Percentiles rank a stretch among this genome's conserved stretches.
These are phyloP conservation scores for Lasioglossum oenotherae DNA, from an alignment of 2,888 invertebrate genomes.

Conservation along the genomic window DNA sequence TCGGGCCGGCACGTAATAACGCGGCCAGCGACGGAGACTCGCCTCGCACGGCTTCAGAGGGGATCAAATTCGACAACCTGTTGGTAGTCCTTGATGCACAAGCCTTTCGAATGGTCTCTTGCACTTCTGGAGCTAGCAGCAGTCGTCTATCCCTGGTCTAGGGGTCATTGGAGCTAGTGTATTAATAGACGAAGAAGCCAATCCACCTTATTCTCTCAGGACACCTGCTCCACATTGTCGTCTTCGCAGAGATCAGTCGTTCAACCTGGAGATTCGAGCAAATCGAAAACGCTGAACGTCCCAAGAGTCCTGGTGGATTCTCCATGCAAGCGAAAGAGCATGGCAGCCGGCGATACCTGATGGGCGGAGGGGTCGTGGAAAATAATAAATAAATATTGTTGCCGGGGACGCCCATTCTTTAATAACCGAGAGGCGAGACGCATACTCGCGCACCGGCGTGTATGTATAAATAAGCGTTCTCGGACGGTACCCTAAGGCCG, in stretches of 20 bases:
- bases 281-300: not conserved
- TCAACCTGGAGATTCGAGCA: not conserved
- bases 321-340: constrained; percentile 5
- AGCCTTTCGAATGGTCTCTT: not conserved
- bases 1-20: constrained; percentile 38
- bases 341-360: constrained; percentile 51
- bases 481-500: constrained; percentile 65
- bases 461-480: constrained; percentile 61
- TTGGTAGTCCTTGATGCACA: not conserved
- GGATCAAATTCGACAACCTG: not conserved
- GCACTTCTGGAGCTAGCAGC: not conserved
- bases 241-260: not conserved
- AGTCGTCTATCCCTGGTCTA: too few species aligned
- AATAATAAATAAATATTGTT: constrained; percentile 78
- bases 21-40: not conserved
- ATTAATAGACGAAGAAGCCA: too few species aligned
- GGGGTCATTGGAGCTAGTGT: too few species aligned
- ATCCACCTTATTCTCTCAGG: not conserved
- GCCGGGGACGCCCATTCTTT: constrained; percentile 74
- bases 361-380: constrained; percentile 65
- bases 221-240: not conserved
- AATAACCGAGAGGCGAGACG: constrained; percentile 71
- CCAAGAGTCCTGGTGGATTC: not conserved
- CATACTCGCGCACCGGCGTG: constrained; percentile 36
- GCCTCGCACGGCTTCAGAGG: not conserved